Evolutionary conservation across 2,888 invertebrate genomes (phyloP).

Genomic region (Acrocyrtus sp.): DNA sequence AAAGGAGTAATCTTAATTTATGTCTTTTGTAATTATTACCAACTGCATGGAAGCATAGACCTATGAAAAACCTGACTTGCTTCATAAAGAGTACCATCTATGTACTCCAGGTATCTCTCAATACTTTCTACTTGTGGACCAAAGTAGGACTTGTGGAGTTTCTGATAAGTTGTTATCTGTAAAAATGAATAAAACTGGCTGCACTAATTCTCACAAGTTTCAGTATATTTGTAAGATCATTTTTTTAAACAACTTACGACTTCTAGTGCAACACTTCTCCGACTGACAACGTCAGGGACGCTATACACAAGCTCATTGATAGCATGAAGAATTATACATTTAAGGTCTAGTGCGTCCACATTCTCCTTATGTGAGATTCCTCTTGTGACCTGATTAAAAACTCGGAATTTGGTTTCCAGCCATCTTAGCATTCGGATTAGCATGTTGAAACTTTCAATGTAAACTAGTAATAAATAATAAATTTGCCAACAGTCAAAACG

Average conservation of each 20-base stretch:
- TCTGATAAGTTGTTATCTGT: conserved; percentile 36
- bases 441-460: conserved; percentile 47
- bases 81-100: conserved; percentile 18
- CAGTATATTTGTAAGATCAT: background rate
- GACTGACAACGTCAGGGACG: conserved; percentile 22
- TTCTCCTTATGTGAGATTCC: conserved; percentile 18
- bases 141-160: conserved; percentile 31
- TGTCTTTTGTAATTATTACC: too few species aligned
- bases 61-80: conserved; percentile 23
- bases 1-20: background rate
- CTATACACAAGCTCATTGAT: conserved; percentile 39
- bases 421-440: conserved; percentile 37
- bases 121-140: conserved; percentile 35
- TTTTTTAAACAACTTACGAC: conserved; percentile 39
- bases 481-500: background rate
- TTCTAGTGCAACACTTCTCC: conserved; percentile 25
- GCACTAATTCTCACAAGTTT: too few species aligned
- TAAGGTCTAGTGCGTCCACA: conserved; percentile 34
- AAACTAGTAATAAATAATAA: conserved; percentile 25
- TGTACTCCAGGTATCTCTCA: conserved; percentile 27
- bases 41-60: conserved; percentile 35
- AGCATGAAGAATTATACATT: conserved; percentile 40
- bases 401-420: conserved; percentile 40
- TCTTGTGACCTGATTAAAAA: conserved; percentile 36
- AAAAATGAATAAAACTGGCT: too few species aligned